Base-by-base conservation (phyloP, 2,113 vertebrate genomes). In the Corythornis madagascariensis region DNA sequence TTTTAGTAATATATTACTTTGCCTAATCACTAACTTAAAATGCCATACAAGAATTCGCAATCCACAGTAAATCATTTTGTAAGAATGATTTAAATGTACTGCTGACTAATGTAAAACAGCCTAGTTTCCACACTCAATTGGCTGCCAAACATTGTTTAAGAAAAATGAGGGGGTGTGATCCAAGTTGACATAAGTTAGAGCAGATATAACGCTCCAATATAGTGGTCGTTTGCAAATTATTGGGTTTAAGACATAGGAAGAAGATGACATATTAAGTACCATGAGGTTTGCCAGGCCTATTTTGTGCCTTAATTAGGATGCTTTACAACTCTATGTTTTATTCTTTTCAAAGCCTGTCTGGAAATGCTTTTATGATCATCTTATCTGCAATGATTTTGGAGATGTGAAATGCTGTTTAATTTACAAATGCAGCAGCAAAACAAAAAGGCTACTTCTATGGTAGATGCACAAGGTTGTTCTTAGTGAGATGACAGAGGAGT, bases 41-140 rank as follows among this genome's bases (percentile, higher is more conserved):
- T 97, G 94, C 91, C 52, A 66, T 95, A 94, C 95, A 97, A 97
- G 97, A 98, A 97, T 98, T 95, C 94, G 95, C 96, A 97, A 96
- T 97, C 94, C 75, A 79, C 91, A 92, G 82, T 98, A 98, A 98
- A 97, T 97, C 95, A 97, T 96, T 97, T 95, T 88, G 77, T 69
- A 96, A 94, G 84, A 95, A 97, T 97, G 93, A 98, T 98, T 97
- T 97, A 97, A 97, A 96, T 95, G 88, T 93, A 87, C 88, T 95
- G 96, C 90, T 97, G 96, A 95, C 97, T 98, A 98, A 98, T 97
- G 91, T 83, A 92, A 98, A 98, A 97, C 98, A 98, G 95, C 82
- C 93, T 88, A 78, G 82, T 97, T 98, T 98, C 97, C 94, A 95
- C 89, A 94, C 86, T 95, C 52, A 42, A 73, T 92, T 93, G 75